These are phyloP conservation scores for Thyatira batis DNA, from an alignment of 2,888 invertebrate species.

Conservation along the genomic window DNA sequence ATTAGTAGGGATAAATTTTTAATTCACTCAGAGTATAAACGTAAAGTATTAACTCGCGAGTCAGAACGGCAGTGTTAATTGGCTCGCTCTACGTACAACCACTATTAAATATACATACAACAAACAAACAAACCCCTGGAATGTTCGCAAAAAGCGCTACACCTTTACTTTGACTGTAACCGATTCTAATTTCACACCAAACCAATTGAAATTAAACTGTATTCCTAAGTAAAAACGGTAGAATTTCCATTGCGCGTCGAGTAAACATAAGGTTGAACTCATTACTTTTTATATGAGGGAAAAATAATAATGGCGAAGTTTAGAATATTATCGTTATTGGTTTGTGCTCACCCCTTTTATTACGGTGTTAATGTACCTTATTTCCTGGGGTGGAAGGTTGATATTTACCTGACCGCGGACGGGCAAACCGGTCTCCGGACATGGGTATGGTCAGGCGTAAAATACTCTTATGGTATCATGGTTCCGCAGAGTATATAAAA, in stretches of 20 bases:
- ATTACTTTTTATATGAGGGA: slow-evolving; percentile 64
- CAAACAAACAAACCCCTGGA: slow-evolving; percentile 30
- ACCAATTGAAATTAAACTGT: slow-evolving; percentile 40
- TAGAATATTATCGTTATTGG: slow-evolving; percentile 53
- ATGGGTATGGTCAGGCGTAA: neutral
- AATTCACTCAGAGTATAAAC: neutral
- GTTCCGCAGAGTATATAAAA: too few species aligned
- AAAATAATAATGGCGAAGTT: slow-evolving; percentile 56
- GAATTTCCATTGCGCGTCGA: slow-evolving; percentile 21
- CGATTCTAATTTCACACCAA: slow-evolving; percentile 36
- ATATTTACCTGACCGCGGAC: neutral
- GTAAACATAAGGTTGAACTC: slow-evolving; percentile 32
- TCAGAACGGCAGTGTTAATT: slow-evolving; percentile 15
- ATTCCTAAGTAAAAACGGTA: slow-evolving; percentile 27
- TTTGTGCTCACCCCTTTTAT: slow-evolving; percentile 40
- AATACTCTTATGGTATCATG: neutral
- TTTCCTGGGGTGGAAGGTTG: slow-evolving; percentile 19
- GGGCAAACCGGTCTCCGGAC: too few species aligned
- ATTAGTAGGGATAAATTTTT: too few species aligned
- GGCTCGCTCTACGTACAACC: slow-evolving; percentile 17
- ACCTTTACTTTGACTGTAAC: slow-evolving; percentile 28
- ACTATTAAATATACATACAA: slow-evolving; percentile 27
- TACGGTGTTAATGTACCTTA: slow-evolving; percentile 29
- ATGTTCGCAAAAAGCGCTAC: slow-evolving; percentile 35
- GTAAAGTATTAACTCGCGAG: neutral